These are phyloP conservation scores for Liparis tanakae DNA, from an alignment of 2,797 vertebrate species.

Conservation along the genomic window DNA sequence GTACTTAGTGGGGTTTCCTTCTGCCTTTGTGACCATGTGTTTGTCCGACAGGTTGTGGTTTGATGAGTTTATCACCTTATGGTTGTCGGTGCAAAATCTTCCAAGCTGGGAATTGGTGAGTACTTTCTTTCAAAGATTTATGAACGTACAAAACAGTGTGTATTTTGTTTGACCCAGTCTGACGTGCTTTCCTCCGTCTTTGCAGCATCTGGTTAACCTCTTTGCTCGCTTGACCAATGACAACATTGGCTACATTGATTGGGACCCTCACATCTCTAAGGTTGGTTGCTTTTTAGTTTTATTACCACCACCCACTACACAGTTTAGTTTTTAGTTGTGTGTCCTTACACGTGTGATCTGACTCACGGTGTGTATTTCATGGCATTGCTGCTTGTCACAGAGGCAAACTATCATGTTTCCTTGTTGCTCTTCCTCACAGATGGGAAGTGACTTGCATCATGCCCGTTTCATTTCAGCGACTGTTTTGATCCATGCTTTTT, in stretches of 20 bases:
- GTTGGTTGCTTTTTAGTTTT: constrained; percentile 72
- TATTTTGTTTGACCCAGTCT: constrained; percentile 5
- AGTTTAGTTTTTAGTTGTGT: constrained; percentile 38
- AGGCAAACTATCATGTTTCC: constrained; percentile 71
- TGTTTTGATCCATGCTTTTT: constrained; percentile 23
- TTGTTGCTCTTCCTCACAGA: constrained; percentile 50
- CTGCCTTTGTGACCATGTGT: constrained; percentile 23
- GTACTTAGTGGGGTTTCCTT: background rate
- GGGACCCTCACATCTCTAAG: constrained; percentile 98
- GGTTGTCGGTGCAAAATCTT: constrained; percentile 97
- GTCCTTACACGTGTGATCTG: constrained; percentile 14
- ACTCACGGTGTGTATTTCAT: constrained; percentile 50
- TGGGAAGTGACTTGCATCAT: constrained; percentile 43
- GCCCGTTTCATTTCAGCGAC: constrained; percentile 12
- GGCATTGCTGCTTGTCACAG: constrained; percentile 34
- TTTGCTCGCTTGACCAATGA: constrained; percentile 96
- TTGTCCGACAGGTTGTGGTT: constrained; percentile 91
- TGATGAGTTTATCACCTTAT: constrained; percentile 93
- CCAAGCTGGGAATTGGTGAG: constrained; percentile 97
- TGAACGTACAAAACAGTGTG: background rate
- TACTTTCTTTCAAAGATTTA: constrained; percentile 32
- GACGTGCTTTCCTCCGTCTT: constrained; percentile 39
- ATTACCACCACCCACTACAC: background rate
- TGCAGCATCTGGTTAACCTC: constrained; percentile 93
- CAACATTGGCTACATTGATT: constrained; percentile 98